Evolutionary conservation across 2,113 vertebrate species (phyloP), one percentile per base, ranked within the genome.

Genomic region (Sprattus sprattus): DNA sequence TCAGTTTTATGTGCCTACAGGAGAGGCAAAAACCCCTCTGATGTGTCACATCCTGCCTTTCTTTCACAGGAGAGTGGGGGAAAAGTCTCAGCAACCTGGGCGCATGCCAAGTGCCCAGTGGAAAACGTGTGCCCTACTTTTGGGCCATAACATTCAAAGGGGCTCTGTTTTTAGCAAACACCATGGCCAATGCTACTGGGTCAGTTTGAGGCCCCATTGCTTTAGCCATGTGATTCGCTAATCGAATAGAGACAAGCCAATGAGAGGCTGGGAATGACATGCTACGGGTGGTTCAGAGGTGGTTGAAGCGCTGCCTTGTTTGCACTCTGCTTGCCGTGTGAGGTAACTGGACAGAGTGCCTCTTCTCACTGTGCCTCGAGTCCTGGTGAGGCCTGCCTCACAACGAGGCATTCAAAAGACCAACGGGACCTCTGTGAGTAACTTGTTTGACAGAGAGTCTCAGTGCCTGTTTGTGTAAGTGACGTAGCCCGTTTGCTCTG

Each of bases 1-100:
- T 32, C 25, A 78, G 71, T 78, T 78, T 78, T 44, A 39, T 39
- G 45, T 2, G 32, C 10, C 71, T 78, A 16, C 71, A 78, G 25
- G 28, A 13, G 32, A 78, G 71, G 28, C 71, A 28, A 39, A 32
- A 39, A 18, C 71, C 71, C 0, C 71, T 78, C 32, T 16, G 71
- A 78, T 78, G 71, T 39, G 71, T 78, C 71, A 78, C 71, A 78
- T 78, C 71, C 71, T 78, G 71, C 44, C 28, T 78, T 78, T 78
- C 71, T 78, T 78, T 78, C 71, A 78, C 71, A 39, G 44, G 71
- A 78, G 71, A 78, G 71, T 10, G 32, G 32, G 13, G 32, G 44
- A 39, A 18, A 1, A 39, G 2, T 78, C 28, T 78, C 32, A 78
- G 71, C 71, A 78, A 78, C 71, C 71, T 78, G 71, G 25, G 71